phyloP scores from a whole-genome alignment of 2,113 vertebrate genomes.

The Cyanoderma ruficeps region DNA sequence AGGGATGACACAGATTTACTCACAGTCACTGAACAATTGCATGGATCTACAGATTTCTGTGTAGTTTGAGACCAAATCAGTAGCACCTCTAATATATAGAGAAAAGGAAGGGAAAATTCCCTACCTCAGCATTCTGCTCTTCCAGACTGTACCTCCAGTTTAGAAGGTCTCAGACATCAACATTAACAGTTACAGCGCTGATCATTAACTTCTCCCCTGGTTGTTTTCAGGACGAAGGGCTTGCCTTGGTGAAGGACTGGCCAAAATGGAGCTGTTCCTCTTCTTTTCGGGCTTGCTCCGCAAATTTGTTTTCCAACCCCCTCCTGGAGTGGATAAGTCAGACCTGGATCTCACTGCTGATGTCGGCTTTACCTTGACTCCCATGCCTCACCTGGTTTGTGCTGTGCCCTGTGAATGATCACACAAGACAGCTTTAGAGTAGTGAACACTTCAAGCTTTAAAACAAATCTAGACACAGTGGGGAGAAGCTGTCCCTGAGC shows the following conservation, averaged over 20 bases:
- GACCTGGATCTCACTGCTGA: conserved; percentile 74
- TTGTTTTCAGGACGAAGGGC: conserved; percentile 69
- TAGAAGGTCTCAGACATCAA: background rate
- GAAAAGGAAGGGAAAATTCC: background rate
- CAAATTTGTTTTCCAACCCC: conserved; percentile 70
- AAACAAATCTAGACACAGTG: background rate
- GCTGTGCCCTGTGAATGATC: conserved; percentile 52
- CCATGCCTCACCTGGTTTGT: conserved; percentile 72
- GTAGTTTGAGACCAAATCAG: background rate
- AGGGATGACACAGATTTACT: background rate
- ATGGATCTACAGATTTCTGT: background rate
- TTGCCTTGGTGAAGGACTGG: conserved; percentile 77
- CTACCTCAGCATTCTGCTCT: background rate
- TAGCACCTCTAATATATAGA: background rate
- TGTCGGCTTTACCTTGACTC: conserved; percentile 70
- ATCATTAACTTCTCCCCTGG: background rate
- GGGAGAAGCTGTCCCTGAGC: background rate
- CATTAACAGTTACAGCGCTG: background rate
- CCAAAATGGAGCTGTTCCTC: conserved; percentile 80
- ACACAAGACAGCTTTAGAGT: background rate
- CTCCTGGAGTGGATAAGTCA: conserved; percentile 67
- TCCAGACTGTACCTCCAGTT: background rate
- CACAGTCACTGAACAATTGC: background rate
- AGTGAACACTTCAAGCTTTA: background rate
- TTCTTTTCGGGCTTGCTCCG: conserved; percentile 77